Evolutionary conservation across 1,140 invertebrate genomes (phyloP), one percentile per base, ranked within the genome.

Genomic region (Oryzaephilus surinamensis): DNA sequence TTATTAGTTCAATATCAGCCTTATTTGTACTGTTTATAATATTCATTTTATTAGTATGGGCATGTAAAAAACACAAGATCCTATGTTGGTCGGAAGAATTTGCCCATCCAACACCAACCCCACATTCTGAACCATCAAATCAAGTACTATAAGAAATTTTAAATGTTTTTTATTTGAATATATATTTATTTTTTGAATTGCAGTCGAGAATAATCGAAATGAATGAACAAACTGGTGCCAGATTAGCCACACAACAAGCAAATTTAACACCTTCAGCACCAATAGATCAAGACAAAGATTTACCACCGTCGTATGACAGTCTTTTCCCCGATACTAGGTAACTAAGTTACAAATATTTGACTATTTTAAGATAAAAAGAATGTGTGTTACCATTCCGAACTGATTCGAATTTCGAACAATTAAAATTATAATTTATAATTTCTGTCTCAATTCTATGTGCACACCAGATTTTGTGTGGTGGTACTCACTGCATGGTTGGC

Each of bases 221-320:
- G 38, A 16, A 41, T 28, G 38, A 48, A 17, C 41, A 35, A 17
- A 15, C 33, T 2, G 29, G 23, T 24, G 23, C 12, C 11, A 14
- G 14, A 13, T 17, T 27, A 13, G 18, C 41, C 8, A 15, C 28
- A 7, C 21, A 31, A 13, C 16, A 18, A 12, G 31, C n/a, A 15
- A 23, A 13, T 18, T 6, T 23, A 5, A n/a, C 38, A 18, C 29
- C 15, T 35, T 27, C 31, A 17, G 19, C 32, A 19, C 20, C 31
- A 3, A 30, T 29, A 5, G 43, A 50, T 11, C 26, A 38, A 21
- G 41, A 46, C 32, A 50, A 50, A 41, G 47, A 50, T 32, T 41
- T 50, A 30, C 47, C 47, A n/a, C 47, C 47, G 11, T 36, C 44
- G 4, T 50, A 50, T 32, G 47, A 50, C 6, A 45, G 32, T 26